These are phyloP conservation scores for Callorhinus ursinus DNA, from an alignment of 2,113 vertebrate species.

Conservation along the genomic window DNA sequence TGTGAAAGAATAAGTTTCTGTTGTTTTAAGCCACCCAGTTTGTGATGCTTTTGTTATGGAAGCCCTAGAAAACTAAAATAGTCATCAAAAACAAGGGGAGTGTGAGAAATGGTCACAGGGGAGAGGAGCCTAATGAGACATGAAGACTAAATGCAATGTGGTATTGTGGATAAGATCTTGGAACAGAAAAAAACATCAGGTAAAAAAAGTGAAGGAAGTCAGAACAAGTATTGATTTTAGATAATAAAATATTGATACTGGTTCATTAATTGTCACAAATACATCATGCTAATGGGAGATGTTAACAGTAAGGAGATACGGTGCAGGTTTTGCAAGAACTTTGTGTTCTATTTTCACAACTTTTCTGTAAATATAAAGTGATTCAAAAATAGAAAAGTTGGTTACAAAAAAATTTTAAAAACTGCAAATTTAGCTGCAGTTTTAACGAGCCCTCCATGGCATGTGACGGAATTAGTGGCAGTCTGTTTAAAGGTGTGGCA, in stretches of 20 bases:
- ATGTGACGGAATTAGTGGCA: background rate
- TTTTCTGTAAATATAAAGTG: slow-evolving; percentile 15
- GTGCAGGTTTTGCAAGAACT: background rate
- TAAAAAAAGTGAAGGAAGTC: background rate
- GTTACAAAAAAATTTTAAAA: background rate
- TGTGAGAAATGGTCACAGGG: background rate
- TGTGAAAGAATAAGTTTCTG: background rate
- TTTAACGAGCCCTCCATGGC: background rate
- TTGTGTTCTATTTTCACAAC: background rate
- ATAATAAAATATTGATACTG: background rate
- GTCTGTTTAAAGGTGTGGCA: background rate
- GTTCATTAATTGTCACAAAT: background rate
- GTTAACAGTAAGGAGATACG: background rate
- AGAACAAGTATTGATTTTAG: background rate
- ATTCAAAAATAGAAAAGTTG: background rate
- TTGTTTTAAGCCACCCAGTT: background rate
- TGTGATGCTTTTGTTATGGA: background rate
- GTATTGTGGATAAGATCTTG: too few relatives aligned
- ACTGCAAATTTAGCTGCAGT: background rate
- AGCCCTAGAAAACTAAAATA: background rate
- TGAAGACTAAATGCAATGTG: background rate
- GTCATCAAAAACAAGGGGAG: background rate
- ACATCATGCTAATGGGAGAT: background rate
- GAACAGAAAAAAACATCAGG: background rate
- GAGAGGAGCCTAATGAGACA: background rate